These are phyloP conservation scores for Andricus grossulariae DNA, from an alignment of 1,140 invertebrate species.

Conservation along the genomic window DNA sequence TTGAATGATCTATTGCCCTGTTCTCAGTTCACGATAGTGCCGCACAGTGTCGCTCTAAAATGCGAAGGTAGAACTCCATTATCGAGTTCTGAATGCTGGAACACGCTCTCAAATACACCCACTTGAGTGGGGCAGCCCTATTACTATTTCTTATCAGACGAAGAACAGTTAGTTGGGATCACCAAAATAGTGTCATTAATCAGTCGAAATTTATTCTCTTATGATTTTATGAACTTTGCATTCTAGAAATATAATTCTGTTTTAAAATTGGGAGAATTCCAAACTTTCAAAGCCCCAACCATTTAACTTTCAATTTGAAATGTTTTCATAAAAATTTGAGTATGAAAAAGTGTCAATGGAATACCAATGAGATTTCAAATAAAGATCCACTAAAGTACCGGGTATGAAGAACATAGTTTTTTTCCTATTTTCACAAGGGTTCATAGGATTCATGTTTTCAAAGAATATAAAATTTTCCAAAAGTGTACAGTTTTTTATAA, in stretches of 20 bases:
- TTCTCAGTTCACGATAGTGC: constrained; percentile 63
- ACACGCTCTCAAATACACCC: constrained; percentile 64
- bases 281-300: too few relatives aligned
- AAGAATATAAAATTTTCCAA: too few relatives aligned
- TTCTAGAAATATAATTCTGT: background rate
- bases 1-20: constrained; percentile 66
- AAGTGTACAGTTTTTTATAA: too few relatives aligned
- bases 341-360: too few relatives aligned
- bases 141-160: constrained; percentile 56
- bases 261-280: too few relatives aligned
- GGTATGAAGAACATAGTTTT: too few relatives aligned
- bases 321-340: too few relatives aligned
- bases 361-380: too few relatives aligned
- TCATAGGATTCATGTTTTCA: too few relatives aligned
- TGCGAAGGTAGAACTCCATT: constrained; percentile 61
- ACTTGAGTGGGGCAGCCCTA: constrained; percentile 50
- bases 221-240: constrained; percentile 11
- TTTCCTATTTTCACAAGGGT: too few relatives aligned
- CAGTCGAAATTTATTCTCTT: constrained; percentile 51
- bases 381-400: too few relatives aligned
- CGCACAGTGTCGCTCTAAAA: constrained; percentile 46
- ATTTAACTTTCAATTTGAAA: too few relatives aligned
- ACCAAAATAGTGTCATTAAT: constrained; percentile 58
- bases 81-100: constrained; percentile 65
- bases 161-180: constrained; percentile 55